These are phyloP conservation scores for Euwallacea similis DNA, from an alignment of 1,140 invertebrate species.

Conservation along the genomic window DNA sequence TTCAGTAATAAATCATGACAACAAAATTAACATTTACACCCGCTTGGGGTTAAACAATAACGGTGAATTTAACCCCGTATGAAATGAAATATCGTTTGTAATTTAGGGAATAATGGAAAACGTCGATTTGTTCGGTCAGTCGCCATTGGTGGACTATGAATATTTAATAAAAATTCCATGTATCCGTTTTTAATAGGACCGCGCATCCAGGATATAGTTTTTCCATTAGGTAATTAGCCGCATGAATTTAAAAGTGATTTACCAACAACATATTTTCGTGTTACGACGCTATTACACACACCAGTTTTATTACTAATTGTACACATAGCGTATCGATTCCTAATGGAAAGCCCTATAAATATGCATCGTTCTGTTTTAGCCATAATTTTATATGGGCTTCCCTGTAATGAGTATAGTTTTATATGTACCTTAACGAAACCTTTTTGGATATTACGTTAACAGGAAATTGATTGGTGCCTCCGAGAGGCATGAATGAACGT, in stretches of 20 bases:
- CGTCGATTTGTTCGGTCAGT: conserved; percentile 17
- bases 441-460: conserved; percentile 11
- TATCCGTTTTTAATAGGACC: conserved; percentile 30
- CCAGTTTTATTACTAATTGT: conserved; percentile 38
- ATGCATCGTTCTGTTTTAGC: conserved; percentile 30
- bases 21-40: conserved; percentile 30
- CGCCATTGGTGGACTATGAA: conserved; percentile 30
- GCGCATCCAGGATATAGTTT: conserved; percentile 32
- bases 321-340: conserved; percentile 22
- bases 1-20: conserved; percentile 29
- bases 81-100: conserved; percentile 30
- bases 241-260: conserved; percentile 41
- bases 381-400: conserved; percentile 31
- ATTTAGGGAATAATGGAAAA: conserved; percentile 24
- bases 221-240: conserved; percentile 40
- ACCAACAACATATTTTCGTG: conserved; percentile 38
- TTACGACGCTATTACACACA: conserved; percentile 30
- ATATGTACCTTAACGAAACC: conserved; percentile 29
- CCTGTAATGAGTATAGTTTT: conserved; percentile 35
- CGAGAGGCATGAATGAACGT: too few relatives aligned
- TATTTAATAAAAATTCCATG: conserved; percentile 37
- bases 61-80: not conserved
- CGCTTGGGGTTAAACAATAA: not conserved
- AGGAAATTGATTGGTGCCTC: conserved; percentile 9
- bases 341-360: conserved; percentile 40